These are phyloP conservation scores for Pollenia angustigena DNA, from an alignment of 2,888 invertebrate species.

Conservation along the genomic window DNA sequence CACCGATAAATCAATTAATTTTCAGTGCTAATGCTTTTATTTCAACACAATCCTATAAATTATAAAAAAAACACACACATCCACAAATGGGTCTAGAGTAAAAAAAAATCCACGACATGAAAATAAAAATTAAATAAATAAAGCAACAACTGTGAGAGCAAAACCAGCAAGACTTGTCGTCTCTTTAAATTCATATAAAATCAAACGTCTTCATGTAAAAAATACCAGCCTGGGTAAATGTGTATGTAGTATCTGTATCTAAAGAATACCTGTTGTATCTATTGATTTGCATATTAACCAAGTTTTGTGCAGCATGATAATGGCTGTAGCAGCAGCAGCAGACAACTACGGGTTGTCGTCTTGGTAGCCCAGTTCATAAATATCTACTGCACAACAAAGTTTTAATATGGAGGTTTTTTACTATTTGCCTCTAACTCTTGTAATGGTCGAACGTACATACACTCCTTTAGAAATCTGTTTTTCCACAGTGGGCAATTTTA, in stretches of 20 bases:
- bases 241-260: background rate
- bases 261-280: constrained; percentile 34
- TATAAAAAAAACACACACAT: constrained; percentile 9
- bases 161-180: constrained; percentile 22
- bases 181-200: background rate
- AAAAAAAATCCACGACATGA: constrained; percentile 6
- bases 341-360: background rate
- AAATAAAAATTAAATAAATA: constrained; percentile 22
- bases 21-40: constrained; percentile 66
- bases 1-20: constrained; percentile 74
- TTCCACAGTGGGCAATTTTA: too few species aligned
- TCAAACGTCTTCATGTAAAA: constrained; percentile 10
- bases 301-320: background rate
- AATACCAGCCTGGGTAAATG: background rate
- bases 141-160: constrained; percentile 7
- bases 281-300: constrained; percentile 57
- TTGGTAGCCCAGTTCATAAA: constrained; percentile 27
- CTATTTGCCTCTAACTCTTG: constrained; percentile 19
- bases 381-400: constrained; percentile 25
- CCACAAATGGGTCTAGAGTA: background rate
- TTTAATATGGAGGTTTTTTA: background rate
- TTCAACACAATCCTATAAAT: constrained; percentile 59
- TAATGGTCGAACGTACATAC: background rate
- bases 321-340: constrained; percentile 2
- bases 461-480: background rate